A percentile compares a stretch with the other conserved stretches of the same genome.
Evolutionary conservation across 37 sponge, comb jelly and placozoan species (phyloP).

Genomic region (Dysidea cf. avara): DNA sequence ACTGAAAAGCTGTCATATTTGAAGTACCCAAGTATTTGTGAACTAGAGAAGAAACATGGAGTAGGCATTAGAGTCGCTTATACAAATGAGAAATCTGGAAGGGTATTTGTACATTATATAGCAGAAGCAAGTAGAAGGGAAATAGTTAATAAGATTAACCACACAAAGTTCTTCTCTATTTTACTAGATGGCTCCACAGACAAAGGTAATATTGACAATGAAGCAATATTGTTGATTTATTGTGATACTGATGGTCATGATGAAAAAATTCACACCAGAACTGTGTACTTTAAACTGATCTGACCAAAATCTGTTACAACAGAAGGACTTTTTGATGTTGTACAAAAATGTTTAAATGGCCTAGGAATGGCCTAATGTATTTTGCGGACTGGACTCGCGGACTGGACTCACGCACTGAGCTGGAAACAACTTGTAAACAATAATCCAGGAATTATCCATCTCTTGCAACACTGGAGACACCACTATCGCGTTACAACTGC

Average conservation of each 20-base stretch:
- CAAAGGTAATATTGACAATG: slow-evolving; percentile 52
- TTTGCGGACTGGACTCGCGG: too few relatives aligned
- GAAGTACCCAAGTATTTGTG: slow-evolving; percentile 40
- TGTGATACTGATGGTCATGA: slow-evolving; percentile 34
- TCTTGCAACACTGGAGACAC: too few relatives aligned
- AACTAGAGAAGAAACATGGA: slow-evolving; percentile 64
- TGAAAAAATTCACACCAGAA: slow-evolving; percentile 40
- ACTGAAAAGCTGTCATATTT: slow-evolving; percentile 47
- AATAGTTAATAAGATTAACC: slow-evolving; percentile 20
- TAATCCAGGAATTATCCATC: too few relatives aligned
- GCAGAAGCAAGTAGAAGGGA: slow-evolving; percentile 30
- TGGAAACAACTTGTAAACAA: too few relatives aligned
- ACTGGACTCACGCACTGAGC: too few relatives aligned
- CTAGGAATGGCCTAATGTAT: too few relatives aligned
- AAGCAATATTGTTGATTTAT: slow-evolving; percentile 52
- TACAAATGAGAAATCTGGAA: slow-evolving; percentile 46
- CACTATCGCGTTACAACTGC: too few relatives aligned
- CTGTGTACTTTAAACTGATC: slow-evolving; percentile 20
- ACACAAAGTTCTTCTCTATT: slow-evolving; percentile 44
- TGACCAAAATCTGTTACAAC: slow-evolving; percentile 34
- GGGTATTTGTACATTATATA: slow-evolving; percentile 44
- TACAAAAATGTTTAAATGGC: too few relatives aligned
- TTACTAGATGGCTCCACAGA: slow-evolving; percentile 71
- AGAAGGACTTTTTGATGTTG: slow-evolving; percentile 44
- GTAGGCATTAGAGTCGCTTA: slow-evolving; percentile 47